Evolutionary conservation across 2,113 vertebrate species (phyloP), one percentile per base, ranked within the genome.

Genomic region (Chlorodrepanis virens): DNA sequence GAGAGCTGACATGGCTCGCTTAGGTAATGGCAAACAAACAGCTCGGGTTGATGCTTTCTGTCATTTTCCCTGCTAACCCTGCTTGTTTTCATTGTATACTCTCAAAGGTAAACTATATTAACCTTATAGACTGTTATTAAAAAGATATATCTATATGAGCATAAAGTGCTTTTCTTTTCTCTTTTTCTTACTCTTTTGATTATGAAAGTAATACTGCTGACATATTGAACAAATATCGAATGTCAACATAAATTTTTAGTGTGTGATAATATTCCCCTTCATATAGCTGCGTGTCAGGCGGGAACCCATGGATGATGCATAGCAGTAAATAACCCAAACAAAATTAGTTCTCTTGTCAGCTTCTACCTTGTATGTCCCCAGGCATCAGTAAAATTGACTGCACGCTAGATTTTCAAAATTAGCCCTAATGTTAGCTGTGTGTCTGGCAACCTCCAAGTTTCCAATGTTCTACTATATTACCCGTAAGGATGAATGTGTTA

Each of bases 381-480:
- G 99, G 99, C 99, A 99, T 98, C 98, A 97, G 98, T 98, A 99
- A 99, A 99, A 99, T 99, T 99, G 99, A 99, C 99, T 99, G 99
- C 99, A 99, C 97, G 98, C 99, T 99, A 98, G 98, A 99, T 99
- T 99, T 99, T 99, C 98, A 99, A 99, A 99, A 99, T 99, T 99
- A 99, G 98, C 98, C 98, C 98, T 99, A 99, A 99, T 99, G 99
- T 99, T 99, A 98, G 98, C 98, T 98, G 97, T 98, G 98, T 98
- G 97, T 98, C 98, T 99, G 99, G 98, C 98, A 99, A 99, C 98
- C 98, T 98, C 98, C 98, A 98, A 98, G 98, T 98, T 98, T 98
- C 96, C 98, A 99, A 98, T 98, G 98, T 98, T 98, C 98, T 98
- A 96, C 98, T 98, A 98, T 99, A 99, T 99, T 99, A 99, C 98